Conservation (phyloP, 2,113 vertebrate genomes). For the Bambusicola thoracicus region DNA sequence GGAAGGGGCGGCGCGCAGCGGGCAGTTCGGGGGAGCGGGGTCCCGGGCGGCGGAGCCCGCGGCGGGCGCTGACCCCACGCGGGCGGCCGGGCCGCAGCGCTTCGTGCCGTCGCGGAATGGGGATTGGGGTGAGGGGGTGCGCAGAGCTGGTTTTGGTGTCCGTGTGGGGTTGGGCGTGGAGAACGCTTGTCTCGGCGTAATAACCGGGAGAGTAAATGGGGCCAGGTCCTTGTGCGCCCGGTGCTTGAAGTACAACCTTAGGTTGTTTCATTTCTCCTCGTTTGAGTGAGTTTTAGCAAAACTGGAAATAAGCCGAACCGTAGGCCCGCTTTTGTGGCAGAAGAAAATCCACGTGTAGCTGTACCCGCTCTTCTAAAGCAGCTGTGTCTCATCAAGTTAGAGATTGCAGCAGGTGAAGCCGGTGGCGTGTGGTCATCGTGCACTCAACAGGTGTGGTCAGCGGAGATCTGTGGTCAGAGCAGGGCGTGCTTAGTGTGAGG, state of each 20-base stretch:
- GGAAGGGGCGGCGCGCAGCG: neutral
- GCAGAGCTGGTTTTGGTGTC: neutral
- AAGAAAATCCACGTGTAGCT: fast-evolving
- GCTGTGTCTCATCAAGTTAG: neutral
- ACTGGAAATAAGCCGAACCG: neutral
- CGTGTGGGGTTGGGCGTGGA: fast-evolving
- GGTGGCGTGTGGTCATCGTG: neutral
- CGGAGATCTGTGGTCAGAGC: neutral
- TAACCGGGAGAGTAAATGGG: neutral
- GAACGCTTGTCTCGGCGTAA: neutral
- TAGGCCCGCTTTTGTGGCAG: neutral
- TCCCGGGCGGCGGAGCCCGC: neutral
- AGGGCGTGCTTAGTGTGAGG: neutral
- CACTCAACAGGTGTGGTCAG: neutral
- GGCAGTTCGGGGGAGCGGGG: neutral
- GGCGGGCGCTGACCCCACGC: neutral
- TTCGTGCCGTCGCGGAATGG: neutral
- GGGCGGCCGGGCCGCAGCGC: too few species aligned
- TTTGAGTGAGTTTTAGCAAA: neutral
- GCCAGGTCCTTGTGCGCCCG: fast-evolving
- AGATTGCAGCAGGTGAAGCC: neutral
- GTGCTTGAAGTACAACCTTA: neutral
- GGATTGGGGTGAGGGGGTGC: neutral
- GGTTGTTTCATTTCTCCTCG: neutral
- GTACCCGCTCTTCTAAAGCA: neutral